These are phyloP conservation scores for Ciona savignyi DNA, from an alignment of 23 tunicate genomes.

Conservation along the genomic window DNA sequence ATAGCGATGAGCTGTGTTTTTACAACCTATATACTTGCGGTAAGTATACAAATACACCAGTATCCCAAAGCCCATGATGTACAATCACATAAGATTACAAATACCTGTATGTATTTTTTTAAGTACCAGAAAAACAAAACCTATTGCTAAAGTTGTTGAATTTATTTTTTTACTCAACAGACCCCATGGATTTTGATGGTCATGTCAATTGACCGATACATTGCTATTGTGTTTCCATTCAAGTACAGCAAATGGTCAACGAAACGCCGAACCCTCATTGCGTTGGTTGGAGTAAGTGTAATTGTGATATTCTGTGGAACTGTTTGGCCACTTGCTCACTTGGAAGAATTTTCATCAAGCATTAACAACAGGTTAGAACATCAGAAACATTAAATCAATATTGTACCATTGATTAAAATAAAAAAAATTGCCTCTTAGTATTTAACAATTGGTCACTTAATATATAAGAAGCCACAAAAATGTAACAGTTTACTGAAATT, in stretches of 20 bases:
- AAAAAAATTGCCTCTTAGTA: too few species aligned
- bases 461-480: too few species aligned
- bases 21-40: constrained; percentile 10
- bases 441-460: too few species aligned
- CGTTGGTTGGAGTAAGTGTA: background rate
- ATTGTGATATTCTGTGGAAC: constrained; percentile 1
- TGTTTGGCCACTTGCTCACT: constrained; percentile 10
- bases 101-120: too few species aligned
- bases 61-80: background rate
- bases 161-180: too few species aligned
- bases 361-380: constrained; percentile 11
- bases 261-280: background rate
- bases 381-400: too few species aligned
- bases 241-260: background rate
- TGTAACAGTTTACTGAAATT: too few species aligned
- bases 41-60: constrained; percentile 5
- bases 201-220: constrained; percentile 10
- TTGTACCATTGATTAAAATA: too few species aligned
- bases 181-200: constrained; percentile 12
- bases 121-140: too few species aligned
- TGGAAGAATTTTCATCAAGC: background rate
- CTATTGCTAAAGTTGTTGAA: too few species aligned
- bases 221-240: constrained; percentile 14
- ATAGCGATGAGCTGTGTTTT: constrained; percentile 10
- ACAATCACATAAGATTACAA: too few species aligned